phyloP scores from a whole-genome alignment of 2,888 invertebrate genomes.

The Arctia plantaginis region DNA sequence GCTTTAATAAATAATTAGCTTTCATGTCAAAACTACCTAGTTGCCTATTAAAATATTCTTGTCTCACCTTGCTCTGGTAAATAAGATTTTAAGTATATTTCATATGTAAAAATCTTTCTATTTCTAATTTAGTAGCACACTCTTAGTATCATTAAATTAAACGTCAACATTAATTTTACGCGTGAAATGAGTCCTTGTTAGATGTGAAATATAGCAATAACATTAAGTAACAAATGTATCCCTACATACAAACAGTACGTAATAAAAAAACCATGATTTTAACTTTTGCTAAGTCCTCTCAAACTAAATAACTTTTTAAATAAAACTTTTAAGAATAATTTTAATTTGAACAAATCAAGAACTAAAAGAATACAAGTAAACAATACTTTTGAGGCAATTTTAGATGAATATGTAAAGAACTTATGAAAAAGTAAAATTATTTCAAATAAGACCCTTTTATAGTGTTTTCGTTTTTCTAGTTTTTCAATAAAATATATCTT shows the following conservation, averaged over 20 bases:
- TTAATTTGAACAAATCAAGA: too few species aligned
- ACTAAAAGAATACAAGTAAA: too few species aligned
- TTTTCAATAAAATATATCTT: too few species aligned
- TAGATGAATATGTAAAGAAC: neutral
- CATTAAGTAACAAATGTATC: neutral
- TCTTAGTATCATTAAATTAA: neutral
- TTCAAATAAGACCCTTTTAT: neutral
- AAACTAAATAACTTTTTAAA: too few species aligned
- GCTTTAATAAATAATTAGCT: neutral
- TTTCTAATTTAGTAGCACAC: neutral
- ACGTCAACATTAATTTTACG: neutral
- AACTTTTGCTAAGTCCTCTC: too few species aligned
- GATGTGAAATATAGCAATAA: neutral
- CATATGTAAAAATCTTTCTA: neutral
- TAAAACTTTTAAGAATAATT: too few species aligned
- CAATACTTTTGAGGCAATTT: neutral
- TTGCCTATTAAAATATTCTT: neutral
- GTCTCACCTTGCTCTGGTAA: neutral
- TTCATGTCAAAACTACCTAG: neutral
- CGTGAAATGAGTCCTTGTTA: neutral
- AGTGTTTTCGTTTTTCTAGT: too few species aligned
- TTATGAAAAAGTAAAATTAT: neutral
- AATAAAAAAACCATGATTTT: neutral
- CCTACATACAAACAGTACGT: neutral
- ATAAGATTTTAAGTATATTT: neutral